These are phyloP conservation scores for Rhinella marina DNA, from an alignment of 2,797 vertebrate genomes.

Conservation along the genomic window DNA sequence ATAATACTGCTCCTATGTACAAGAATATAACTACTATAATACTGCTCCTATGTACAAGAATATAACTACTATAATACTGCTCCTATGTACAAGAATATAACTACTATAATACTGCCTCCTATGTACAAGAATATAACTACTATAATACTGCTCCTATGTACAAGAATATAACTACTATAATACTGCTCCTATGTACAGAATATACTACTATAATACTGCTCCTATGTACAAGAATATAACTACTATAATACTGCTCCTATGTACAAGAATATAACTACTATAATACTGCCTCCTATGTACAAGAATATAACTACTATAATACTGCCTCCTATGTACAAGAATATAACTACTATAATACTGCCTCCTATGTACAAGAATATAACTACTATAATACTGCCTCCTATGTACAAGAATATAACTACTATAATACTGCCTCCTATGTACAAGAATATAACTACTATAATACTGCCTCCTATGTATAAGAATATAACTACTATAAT, in stretches of 20 bases:
- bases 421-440: constrained; percentile 5
- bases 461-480: neutral
- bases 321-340: constrained; percentile 1
- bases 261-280: constrained; percentile 7
- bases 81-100: constrained; percentile 1
- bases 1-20: constrained; percentile 9
- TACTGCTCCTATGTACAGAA: constrained; percentile 7
- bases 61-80: constrained; percentile 16
- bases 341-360: constrained; percentile 22
- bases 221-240: constrained; percentile 11
- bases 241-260: neutral
- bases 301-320: constrained; percentile 19
- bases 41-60: neutral
- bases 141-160: neutral
- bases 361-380: neutral
- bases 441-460: constrained; percentile 7
- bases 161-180: constrained; percentile 18
- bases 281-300: constrained; percentile 5
- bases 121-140: neutral
- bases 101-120: neutral
- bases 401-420: constrained; percentile 6
- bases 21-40: constrained; percentile 11
- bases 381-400: constrained; percentile 5
- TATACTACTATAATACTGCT: constrained; percentile 4
- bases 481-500: constrained; percentile 19